Percentiles rank a stretch among this genome's conserved stretches.
Conservation (phyloP, 2,888 invertebrate species). For the Tanaodytes sp. region DNA sequence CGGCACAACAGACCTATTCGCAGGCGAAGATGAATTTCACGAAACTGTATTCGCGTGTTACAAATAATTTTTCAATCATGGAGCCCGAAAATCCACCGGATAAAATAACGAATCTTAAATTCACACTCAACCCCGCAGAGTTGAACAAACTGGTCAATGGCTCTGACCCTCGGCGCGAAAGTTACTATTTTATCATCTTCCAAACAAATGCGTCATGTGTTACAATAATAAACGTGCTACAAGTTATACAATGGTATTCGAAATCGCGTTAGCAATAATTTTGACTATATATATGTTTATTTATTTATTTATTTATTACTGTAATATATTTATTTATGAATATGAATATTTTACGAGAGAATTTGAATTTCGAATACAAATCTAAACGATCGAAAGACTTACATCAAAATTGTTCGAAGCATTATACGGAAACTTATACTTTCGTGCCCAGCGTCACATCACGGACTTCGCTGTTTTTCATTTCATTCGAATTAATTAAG, state of each 20-base stretch:
- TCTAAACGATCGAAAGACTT: too few species aligned
- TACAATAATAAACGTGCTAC: constrained; percentile 10
- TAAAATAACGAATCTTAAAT: constrained; percentile 46
- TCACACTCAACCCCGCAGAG: constrained; percentile 35
- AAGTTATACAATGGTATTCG: background rate
- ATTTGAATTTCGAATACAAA: constrained; percentile 28
- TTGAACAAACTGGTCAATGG: constrained; percentile 27
- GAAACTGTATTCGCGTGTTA: constrained; percentile 33
- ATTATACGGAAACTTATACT: constrained; percentile 23
- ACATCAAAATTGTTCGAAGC: constrained; percentile 12
- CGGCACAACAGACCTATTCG: constrained; percentile 21
- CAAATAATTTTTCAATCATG: constrained; percentile 21
- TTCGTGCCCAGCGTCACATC: constrained; percentile 52
- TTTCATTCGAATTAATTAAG: constrained; percentile 67
- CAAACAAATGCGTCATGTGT: background rate
- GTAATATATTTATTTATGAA: too few species aligned
- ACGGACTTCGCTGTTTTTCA: constrained; percentile 34
- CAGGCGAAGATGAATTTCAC: constrained; percentile 32
- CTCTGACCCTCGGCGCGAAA: constrained; percentile 53
- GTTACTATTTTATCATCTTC: constrained; percentile 16
- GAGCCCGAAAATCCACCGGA: constrained; percentile 37
- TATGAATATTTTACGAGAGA: too few species aligned
- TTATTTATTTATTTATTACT: too few species aligned
- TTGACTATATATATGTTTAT: background rate
- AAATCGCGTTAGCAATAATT: background rate